Percentiles rank a stretch among this genome's conserved stretches.
Evolutionary conservation across 2,797 vertebrate species (phyloP).

Genomic region (Triplophysa yarkandensis): DNA sequence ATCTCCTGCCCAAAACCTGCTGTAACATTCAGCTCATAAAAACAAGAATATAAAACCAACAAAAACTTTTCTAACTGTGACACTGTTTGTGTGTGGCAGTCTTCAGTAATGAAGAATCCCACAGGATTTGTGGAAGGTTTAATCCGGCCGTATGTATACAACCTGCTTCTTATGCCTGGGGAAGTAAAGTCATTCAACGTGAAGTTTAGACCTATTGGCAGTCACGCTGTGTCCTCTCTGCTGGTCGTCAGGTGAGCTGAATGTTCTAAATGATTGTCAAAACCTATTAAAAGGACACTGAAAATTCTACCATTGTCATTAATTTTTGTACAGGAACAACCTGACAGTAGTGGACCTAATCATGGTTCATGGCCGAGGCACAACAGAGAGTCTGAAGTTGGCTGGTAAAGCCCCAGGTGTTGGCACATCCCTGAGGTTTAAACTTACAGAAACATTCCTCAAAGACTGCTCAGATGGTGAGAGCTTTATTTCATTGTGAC

Average conservation of each 20-base stretch:
- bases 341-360: slow-evolving; percentile 92
- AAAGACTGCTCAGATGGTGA: slow-evolving; percentile 97
- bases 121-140: slow-evolving; percentile 82
- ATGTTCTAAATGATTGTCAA: neutral
- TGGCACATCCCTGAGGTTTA: slow-evolving; percentile 92
- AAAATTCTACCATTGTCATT: slow-evolving; percentile 19
- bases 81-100: slow-evolving; percentile 70
- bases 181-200: slow-evolving; percentile 88
- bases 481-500: slow-evolving; percentile 57
- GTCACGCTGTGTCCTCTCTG: slow-evolving; percentile 91
- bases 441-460: slow-evolving; percentile 92
- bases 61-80: no score
- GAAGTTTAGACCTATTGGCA: slow-evolving; percentile 88
- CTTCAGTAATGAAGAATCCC: slow-evolving; percentile 78
- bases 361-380: slow-evolving; percentile 89
- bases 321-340: slow-evolving; percentile 85
- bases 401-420: slow-evolving; percentile 90
- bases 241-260: slow-evolving; percentile 86
- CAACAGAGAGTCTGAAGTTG: slow-evolving; percentile 88
- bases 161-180: slow-evolving; percentile 88
- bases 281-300: neutral
- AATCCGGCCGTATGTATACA: slow-evolving; percentile 84
- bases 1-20: neutral
- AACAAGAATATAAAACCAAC: no score
- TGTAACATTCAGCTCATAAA: no score